phyloP scores from a whole-genome alignment of 92 coral and sea anemone genomes.

The Paragorgia papillata region DNA sequence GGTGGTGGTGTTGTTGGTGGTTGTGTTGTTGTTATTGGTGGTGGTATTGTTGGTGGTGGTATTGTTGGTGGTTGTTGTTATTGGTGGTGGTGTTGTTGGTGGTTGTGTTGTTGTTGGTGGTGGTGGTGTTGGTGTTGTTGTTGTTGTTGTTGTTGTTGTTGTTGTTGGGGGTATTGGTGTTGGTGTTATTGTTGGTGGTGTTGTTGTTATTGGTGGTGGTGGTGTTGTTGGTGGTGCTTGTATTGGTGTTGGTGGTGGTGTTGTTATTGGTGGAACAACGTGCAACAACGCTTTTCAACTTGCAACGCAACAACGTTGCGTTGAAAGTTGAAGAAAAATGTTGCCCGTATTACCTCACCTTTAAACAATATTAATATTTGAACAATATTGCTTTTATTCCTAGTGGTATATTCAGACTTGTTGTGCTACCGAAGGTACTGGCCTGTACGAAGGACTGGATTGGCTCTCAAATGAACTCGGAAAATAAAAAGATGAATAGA shows the following conservation, averaged over 20 bases:
- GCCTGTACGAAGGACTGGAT: slow-evolving; percentile 95
- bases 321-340: no score
- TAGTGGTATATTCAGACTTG: slow-evolving; percentile 88
- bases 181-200: not conserved
- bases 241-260: no score
- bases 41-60: not conserved
- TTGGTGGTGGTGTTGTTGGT: no score
- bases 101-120: no score
- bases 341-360: not conserved
- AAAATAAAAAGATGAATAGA: not conserved
- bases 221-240: no score
- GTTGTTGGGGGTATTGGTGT: no score
- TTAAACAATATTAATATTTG: not conserved
- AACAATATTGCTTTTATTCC: not conserved
- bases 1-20: not conserved
- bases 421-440: slow-evolving; percentile 84
- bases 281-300: no score
- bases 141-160: no score
- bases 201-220: no score
- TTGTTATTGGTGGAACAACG: no score
- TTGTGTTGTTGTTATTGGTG: not conserved
- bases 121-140: no score
- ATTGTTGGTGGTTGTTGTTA: not conserved
- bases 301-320: no score
- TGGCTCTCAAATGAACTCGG: slow-evolving; percentile 88